Conservation (phyloP, 2,113 vertebrate species). For the Mastomys natalensis region DNA sequence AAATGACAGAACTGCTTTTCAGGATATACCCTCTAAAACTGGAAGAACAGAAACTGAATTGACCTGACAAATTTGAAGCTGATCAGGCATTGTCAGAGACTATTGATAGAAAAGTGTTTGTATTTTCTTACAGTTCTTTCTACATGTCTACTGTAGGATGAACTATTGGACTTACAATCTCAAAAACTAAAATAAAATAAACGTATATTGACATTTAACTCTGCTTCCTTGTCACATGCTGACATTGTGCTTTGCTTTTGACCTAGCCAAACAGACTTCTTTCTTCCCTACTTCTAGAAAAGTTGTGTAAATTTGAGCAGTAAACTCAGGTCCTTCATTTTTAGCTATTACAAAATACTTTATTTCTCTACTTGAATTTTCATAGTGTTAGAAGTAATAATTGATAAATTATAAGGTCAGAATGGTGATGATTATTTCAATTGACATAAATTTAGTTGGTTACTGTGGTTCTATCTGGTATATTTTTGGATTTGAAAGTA, state of each 20-base stretch:
- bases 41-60: conserved; percentile 22
- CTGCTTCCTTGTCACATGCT: conserved; percentile 63
- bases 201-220: conserved; percentile 67
- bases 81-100: background rate
- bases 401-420: conserved; percentile 2
- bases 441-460: background rate
- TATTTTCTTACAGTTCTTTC: conserved; percentile 49
- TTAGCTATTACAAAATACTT: conserved; percentile 1
- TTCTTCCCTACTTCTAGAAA: conserved; percentile 38
- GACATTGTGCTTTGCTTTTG: conserved; percentile 56
- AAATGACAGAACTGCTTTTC: conserved; percentile 21
- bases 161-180: conserved; percentile 59
- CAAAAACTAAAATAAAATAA: conserved; percentile 46
- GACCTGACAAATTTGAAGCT: conserved; percentile 43
- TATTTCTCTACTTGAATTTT: background rate
- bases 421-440: conserved; percentile 10
- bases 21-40: background rate
- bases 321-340: background rate
- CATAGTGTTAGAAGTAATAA: background rate
- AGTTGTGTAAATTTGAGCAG: background rate
- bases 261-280: conserved; percentile 52
- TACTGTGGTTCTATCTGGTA: background rate
- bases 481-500: background rate
- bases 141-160: conserved; percentile 31
- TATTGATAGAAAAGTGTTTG: conserved; percentile 50